phyloP scores from a whole-genome alignment of 2,797 vertebrate species.

The Phyllotis vaccarum region DNA sequence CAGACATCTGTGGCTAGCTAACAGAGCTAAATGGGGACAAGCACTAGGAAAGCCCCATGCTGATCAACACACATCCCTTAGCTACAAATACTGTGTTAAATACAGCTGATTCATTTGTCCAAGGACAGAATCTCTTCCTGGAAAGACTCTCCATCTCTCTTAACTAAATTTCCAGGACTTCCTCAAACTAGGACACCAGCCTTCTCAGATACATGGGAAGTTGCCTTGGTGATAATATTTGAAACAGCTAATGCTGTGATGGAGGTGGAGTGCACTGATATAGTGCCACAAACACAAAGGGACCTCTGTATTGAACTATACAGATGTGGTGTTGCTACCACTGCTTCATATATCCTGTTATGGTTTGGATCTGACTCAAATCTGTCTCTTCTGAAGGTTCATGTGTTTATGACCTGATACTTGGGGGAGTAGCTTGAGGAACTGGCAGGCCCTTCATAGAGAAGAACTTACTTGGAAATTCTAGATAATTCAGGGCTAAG shows the following conservation, averaged over 20 bases:
- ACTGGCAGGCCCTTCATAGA: neutral
- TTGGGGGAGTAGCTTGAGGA: too few relatives aligned
- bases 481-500: too few relatives aligned
- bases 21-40: neutral
- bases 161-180: conserved; percentile 6
- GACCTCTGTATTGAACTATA: neutral
- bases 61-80: neutral
- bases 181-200: neutral
- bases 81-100: neutral
- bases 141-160: neutral
- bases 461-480: neutral
- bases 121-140: neutral
- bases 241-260: neutral
- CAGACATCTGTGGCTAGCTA: neutral
- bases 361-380: neutral
- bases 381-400: neutral
- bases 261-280: neutral
- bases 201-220: neutral
- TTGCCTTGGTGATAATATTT: neutral
- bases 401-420: neutral
- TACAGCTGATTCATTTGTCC: neutral
- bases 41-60: too few relatives aligned
- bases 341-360: neutral
- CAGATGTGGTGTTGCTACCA: neutral
- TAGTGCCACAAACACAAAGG: neutral